phyloP scores from a whole-genome alignment of 2,113 vertebrate species.

The Noctilio leporinus region DNA sequence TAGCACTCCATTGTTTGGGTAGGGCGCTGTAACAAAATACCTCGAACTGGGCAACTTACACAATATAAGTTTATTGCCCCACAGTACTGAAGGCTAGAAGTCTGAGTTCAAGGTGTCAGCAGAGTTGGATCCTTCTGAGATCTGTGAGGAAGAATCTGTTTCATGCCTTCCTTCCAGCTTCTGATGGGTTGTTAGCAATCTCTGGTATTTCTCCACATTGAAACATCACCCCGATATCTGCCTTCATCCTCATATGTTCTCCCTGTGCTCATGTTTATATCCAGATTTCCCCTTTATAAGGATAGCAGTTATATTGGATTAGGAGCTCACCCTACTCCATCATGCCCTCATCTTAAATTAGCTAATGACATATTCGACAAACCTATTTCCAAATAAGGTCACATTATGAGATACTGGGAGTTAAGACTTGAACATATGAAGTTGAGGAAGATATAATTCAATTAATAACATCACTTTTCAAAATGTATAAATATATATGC shows the following conservation, averaged over 20 bases:
- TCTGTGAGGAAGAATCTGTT: background rate
- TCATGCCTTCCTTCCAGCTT: background rate
- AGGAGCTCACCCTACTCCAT: fast-evolving
- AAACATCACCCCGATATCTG: background rate
- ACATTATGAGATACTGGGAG: background rate
- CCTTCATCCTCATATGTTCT: background rate
- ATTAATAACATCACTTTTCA: background rate
- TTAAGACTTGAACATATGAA: background rate
- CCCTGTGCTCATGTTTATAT: background rate
- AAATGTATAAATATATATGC: background rate
- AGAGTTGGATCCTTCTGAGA: background rate
- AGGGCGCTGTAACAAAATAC: background rate
- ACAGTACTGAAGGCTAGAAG: background rate
- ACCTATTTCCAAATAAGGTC: background rate
- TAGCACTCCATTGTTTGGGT: background rate
- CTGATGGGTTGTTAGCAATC: background rate
- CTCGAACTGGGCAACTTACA: background rate
- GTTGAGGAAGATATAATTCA: background rate
- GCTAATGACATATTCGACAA: background rate
- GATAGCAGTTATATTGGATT: background rate
- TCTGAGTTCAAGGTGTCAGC: background rate
- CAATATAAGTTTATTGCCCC: background rate
- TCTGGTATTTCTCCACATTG: background rate
- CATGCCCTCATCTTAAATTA: background rate
- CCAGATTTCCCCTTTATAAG: background rate